These are phyloP conservation scores for Mustela erminea DNA, from an alignment of 2,797 vertebrate species.

Conservation along the genomic window DNA sequence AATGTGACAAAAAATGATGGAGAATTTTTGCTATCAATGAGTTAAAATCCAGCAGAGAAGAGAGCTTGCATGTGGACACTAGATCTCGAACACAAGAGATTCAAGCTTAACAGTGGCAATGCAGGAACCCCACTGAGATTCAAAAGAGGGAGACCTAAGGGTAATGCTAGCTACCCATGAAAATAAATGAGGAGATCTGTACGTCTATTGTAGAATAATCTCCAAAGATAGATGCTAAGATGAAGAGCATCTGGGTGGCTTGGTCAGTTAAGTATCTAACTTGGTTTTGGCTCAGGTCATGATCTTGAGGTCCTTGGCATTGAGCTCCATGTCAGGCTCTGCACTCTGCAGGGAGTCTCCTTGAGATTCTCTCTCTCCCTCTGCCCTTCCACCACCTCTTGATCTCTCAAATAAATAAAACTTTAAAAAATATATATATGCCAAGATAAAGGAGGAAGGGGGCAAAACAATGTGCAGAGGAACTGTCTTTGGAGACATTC, in stretches of 20 bases:
- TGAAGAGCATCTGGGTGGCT: not conserved
- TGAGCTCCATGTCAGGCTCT: not conserved
- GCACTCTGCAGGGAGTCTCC: not conserved
- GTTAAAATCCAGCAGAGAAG: not conserved
- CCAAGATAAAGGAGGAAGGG: not conserved
- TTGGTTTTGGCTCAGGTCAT: not conserved
- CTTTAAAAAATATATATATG: too few relatives aligned
- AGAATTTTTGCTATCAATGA: not conserved
- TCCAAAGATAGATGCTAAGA: not conserved
- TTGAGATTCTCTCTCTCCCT: not conserved
- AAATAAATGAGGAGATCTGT: not conserved
- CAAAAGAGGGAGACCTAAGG: not conserved
- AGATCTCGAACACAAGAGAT: not conserved
- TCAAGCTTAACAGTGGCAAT: not conserved
- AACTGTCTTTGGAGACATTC: not conserved
- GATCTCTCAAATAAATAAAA: not conserved
- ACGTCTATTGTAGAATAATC: not conserved
- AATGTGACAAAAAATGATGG: not conserved
- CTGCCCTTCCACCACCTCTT: not conserved
- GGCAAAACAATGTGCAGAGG: not conserved
- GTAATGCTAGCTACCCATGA: not conserved
- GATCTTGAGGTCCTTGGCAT: not conserved
- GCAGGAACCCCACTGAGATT: not conserved
- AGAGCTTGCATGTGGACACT: rapidly evolving
- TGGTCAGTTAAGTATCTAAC: not conserved